Base-by-base conservation (phyloP, 2,888 invertebrate species). In the Pachydiplax longipennis region DNA sequence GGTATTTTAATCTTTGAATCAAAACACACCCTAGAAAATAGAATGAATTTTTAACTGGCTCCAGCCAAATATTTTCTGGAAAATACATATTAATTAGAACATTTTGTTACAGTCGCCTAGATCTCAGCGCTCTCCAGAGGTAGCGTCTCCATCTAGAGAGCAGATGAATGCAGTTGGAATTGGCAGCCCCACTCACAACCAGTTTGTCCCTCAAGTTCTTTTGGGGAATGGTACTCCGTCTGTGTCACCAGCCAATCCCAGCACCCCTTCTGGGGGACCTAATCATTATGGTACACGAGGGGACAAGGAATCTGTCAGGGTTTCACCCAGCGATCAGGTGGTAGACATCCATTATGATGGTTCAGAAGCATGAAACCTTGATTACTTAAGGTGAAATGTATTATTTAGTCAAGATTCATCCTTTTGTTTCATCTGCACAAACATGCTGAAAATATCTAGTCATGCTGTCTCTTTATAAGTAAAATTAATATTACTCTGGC, bases 201-300 rank as follows among this genome's bases (percentile, higher is more conserved):
- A 87, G 61, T 87, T 87, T 65, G 61, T 87, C 53, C 87, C 87
- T 35, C 58, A 37, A 37, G 87, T 87, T n/a, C 87, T 87, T 61
- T 61, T 87, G 22, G 31, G 61, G n/a, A 31, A 4, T 31, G 53
- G 53, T 53, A 37, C 87, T 22, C 87, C 61, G 2, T 87, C 87
- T 22, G 37, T n/a, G 35, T 48, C 87, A 22, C 35, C 53, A 5
- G 22, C 10, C 22, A 18, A 87, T n/a, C 37, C 18, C 18, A 61
- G 61, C 12, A 61, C 87, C 18, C 87, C 87, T 40, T 61, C 87
- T 3, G 37, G 22, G 0, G 65, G 35, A 2, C 22, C 25, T n/a
- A 87, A 37, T 81, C 22, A 31, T n/a, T 87, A 87, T 65, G 87
- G 87, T 10, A 87, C 87, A 22, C 61, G 22, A 22, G 87, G 65